These are phyloP conservation scores for Mactra quadrangularis DNA, from an alignment of 1,140 invertebrate species.

Conservation along the genomic window DNA sequence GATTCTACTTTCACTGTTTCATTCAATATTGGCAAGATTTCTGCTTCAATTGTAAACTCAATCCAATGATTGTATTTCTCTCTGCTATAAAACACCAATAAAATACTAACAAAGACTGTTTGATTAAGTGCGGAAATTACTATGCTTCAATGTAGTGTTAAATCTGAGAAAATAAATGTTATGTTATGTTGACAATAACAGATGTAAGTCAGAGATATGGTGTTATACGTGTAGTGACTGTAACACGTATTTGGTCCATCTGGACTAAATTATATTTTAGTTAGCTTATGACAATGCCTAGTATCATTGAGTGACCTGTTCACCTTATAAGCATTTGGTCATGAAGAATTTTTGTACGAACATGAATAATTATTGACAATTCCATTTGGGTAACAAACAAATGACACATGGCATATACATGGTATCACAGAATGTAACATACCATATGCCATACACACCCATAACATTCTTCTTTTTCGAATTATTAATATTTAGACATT, in stretches of 20 bases:
- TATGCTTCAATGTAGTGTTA: constrained; percentile 27
- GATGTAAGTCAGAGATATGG: background rate
- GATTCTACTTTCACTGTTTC: too few species aligned
- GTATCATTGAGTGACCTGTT: too few species aligned
- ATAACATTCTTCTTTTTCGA: too few species aligned
- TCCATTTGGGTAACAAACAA: background rate
- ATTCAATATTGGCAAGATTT: too few species aligned
- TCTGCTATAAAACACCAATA: constrained; percentile 37
- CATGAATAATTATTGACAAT: background rate
- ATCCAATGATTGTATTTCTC: constrained; percentile 41
- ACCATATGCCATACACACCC: too few species aligned
- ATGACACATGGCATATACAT: background rate
- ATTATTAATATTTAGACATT: too few species aligned
- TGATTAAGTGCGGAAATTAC: constrained; percentile 49
- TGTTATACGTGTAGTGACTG: background rate
- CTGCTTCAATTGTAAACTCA: constrained; percentile 15
- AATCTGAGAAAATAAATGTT: background rate
- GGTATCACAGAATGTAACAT: background rate
- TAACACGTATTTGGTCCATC: background rate
- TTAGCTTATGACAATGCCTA: background rate
- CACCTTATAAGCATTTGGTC: too few species aligned
- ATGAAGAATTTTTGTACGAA: background rate
- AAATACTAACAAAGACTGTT: constrained; percentile 33
- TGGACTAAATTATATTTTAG: background rate
- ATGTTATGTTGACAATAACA: background rate